Conservation (phyloP, 1,140 invertebrate species). For the Pinna nobilis region DNA sequence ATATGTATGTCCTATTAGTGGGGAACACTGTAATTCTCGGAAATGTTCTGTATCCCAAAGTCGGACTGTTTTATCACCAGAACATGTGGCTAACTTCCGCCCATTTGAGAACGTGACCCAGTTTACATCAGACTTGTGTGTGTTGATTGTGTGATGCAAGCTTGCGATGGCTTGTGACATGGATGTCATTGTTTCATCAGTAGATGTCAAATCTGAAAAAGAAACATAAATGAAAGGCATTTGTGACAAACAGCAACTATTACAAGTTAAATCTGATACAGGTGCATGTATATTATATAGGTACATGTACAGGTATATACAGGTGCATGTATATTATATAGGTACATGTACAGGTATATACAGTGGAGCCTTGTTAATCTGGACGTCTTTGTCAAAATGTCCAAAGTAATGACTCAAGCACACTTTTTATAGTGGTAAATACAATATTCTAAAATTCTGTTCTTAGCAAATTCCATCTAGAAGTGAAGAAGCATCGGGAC, state of each 20-base stretch:
- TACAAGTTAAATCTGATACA: background rate
- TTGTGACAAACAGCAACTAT: background rate
- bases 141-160: slow-evolving; percentile 61
- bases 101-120: slow-evolving; percentile 66
- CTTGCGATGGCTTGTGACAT: slow-evolving; percentile 47
- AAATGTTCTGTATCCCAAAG: slow-evolving; percentile 71
- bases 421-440: no score
- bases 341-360: no score
- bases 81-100: slow-evolving; percentile 69
- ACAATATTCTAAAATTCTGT: no score
- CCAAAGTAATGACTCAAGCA: no score
- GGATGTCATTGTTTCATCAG: background rate
- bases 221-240: background rate
- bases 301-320: no score
- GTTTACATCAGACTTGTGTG: slow-evolving; percentile 82
- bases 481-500: no score
- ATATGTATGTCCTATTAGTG: slow-evolving; percentile 74
- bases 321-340: no score
- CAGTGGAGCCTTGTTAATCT: no score
- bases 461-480: no score
- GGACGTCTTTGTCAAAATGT: no score
- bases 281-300: background rate
- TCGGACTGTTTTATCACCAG: slow-evolving; percentile 74
- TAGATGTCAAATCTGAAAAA: background rate
- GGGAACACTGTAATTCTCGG: slow-evolving; percentile 67